phyloP scores from a whole-genome alignment of 1,140 invertebrate genomes.

The Chironomus striatipennis region DNA sequence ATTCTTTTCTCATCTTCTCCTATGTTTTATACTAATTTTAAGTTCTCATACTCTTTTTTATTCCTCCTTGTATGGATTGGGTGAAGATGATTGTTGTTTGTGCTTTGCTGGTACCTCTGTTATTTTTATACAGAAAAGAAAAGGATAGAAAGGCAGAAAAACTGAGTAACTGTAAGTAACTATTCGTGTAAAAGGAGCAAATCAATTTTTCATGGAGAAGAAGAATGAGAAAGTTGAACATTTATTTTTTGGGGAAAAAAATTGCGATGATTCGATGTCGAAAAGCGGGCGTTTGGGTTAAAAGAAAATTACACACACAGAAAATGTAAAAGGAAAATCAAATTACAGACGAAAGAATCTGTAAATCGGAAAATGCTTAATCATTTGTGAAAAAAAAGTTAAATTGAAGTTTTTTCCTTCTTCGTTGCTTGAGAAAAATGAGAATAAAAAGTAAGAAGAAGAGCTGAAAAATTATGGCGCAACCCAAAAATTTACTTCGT shows the following conservation, averaged over 20 bases:
- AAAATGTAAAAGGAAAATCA: not conserved
- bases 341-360: conserved; percentile 4
- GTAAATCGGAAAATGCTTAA: conserved; percentile 13
- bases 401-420: conserved; percentile 8
- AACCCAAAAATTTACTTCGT: conserved; percentile 13
- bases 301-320: too few species aligned
- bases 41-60: not conserved
- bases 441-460: not conserved
- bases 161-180: too few species aligned
- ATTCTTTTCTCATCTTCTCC: not conserved
- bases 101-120: not conserved
- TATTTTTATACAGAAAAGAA: not conserved
- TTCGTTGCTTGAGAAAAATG: not conserved
- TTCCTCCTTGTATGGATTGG: not conserved
- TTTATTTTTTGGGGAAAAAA: too few species aligned
- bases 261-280: too few species aligned
- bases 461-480: not conserved
- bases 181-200: too few species aligned
- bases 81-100: not conserved
- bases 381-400: conserved; percentile 11
- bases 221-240: too few species aligned
- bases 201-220: too few species aligned
- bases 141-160: not conserved
- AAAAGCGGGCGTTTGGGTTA: too few species aligned
- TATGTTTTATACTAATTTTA: not conserved